Percentiles rank a stretch among this genome's conserved stretches.
These are phyloP conservation scores for Cheirogaleus major DNA, from an alignment of 2,797 vertebrate species.

Conservation along the genomic window DNA sequence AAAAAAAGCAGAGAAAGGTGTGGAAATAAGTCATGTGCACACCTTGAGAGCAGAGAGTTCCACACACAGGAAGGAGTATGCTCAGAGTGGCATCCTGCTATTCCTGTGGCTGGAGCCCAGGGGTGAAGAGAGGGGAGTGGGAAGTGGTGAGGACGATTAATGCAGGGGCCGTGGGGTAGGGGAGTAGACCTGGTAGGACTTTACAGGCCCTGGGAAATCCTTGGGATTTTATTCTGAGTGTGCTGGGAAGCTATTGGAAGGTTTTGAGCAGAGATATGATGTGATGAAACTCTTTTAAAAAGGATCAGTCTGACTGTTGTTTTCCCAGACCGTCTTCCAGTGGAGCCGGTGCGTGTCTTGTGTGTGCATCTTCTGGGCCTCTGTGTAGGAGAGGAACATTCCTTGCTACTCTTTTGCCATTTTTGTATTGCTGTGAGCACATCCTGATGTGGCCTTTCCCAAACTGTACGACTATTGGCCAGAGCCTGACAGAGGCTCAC, in stretches of 20 bases:
- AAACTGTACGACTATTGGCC: background rate
- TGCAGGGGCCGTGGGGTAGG: background rate
- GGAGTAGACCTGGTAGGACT: background rate
- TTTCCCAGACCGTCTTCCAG: background rate
- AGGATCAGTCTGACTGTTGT: background rate
- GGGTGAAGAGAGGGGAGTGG: background rate
- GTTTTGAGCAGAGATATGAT: background rate
- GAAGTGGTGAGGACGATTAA: too few relatives aligned
- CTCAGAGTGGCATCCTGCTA: background rate
- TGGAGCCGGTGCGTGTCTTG: background rate
- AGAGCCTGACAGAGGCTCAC: background rate
- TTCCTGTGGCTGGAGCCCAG: background rate
- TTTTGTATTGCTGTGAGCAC: background rate
- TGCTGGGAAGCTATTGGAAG: background rate
- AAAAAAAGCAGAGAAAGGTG: background rate
- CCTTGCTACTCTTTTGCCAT: background rate
- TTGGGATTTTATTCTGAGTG: background rate
- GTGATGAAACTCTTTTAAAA: background rate
- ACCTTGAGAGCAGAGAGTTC: background rate
- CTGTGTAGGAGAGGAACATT: background rate
- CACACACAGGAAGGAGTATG: background rate
- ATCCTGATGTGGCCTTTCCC: background rate
- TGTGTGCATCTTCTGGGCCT: background rate
- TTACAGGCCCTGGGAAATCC: background rate
- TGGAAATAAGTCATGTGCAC: background rate